A percentile compares a stretch with the other conserved stretches of the same genome.
Evolutionary conservation across 2,797 vertebrate genomes (phyloP).

Genomic region (Microtus californicus): DNA sequence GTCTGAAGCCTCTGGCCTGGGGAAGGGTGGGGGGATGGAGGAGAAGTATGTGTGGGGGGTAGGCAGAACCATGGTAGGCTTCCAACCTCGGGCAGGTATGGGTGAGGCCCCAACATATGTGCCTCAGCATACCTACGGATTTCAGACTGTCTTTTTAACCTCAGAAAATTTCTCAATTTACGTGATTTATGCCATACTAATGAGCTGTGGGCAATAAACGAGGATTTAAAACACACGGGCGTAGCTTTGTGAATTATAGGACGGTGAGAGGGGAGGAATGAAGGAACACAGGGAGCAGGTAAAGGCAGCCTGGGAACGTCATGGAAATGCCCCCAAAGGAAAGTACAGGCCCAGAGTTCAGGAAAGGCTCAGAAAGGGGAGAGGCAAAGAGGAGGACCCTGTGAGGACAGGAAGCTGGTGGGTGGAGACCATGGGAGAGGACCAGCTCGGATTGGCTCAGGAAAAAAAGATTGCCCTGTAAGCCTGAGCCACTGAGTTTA

Average conservation of each 20-base stretch:
- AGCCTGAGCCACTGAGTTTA: background rate
- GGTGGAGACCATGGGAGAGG: background rate
- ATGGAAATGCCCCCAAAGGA: background rate
- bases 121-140: conserved; percentile 60
- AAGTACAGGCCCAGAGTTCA: background rate
- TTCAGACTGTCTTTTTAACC: conserved; percentile 80
- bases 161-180: conserved; percentile 46
- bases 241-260: conserved; percentile 6
- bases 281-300: background rate
- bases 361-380: background rate
- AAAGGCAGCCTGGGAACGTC: background rate
- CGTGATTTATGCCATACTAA: conserved; percentile 76
- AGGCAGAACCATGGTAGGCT: conserved; percentile 57
- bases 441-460: background rate
- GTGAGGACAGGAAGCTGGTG: background rate
- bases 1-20: background rate
- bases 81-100: conserved; percentile 65
- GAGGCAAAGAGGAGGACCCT: background rate
- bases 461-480: too few relatives aligned
- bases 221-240: conserved; percentile 66
- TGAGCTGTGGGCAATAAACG: conserved; percentile 84
- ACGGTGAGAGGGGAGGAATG: fast-evolving
- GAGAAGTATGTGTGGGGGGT: background rate
- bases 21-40: background rate
- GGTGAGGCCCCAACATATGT: background rate